phyloP scores from a whole-genome alignment of 1,140 invertebrate species.

The Seison nebaliae region DNA sequence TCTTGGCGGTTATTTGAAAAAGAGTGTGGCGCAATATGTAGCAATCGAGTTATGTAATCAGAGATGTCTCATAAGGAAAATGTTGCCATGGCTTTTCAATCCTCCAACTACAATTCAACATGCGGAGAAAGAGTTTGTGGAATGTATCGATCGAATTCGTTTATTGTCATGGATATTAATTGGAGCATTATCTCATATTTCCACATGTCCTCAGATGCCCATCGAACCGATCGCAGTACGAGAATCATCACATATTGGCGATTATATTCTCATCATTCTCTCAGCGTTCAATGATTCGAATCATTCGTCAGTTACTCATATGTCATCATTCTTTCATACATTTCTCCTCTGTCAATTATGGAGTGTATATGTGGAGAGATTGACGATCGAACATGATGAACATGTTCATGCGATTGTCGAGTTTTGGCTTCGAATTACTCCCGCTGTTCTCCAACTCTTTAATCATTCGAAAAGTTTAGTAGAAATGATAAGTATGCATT shows the following conservation, averaged over 20 bases:
- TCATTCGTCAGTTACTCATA: constrained; percentile 51
- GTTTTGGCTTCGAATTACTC: constrained; percentile 92
- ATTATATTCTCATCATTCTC: constrained; percentile 71
- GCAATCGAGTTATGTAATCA: constrained; percentile 49
- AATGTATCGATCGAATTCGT: constrained; percentile 73
- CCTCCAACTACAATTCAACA: constrained; percentile 53
- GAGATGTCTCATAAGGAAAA: constrained; percentile 39
- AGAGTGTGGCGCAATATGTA: constrained; percentile 70
- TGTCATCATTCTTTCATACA: constrained; percentile 49
- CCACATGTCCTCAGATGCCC: constrained; percentile 44
- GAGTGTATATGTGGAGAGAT: not conserved
- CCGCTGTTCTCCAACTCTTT: constrained; percentile 65
- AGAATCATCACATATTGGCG: constrained; percentile 78
- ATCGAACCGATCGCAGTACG: constrained; percentile 77
- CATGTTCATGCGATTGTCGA: constrained; percentile 53
- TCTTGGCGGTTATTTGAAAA: constrained; percentile 69
- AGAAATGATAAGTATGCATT: constrained; percentile 92
- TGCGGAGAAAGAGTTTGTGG: constrained; percentile 69
- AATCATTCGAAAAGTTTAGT: constrained; percentile 74
- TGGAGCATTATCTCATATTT: constrained; percentile 61
- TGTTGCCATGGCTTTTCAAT: constrained; percentile 70
- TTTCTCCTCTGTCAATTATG: constrained; percentile 39
- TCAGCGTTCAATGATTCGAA: constrained; percentile 82
- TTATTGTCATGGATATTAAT: constrained; percentile 76
- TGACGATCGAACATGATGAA: not conserved